Conservation (phyloP, 2,113 vertebrate species). For the Sinosuthora webbiana region DNA sequence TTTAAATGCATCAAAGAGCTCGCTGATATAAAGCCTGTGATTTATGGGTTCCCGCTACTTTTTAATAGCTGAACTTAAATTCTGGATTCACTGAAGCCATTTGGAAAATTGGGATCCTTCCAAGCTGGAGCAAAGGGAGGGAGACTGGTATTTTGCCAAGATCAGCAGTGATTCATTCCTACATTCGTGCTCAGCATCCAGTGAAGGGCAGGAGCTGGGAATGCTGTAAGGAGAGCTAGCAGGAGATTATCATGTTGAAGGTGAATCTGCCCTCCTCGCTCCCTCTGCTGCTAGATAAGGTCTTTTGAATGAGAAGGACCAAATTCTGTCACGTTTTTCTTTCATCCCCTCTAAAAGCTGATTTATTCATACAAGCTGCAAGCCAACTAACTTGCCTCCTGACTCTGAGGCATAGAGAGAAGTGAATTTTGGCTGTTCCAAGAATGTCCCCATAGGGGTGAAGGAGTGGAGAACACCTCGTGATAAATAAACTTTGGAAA, state of each 20-base stretch:
- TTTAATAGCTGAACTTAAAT: slow-evolving; percentile 63
- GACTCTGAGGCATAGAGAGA: neutral
- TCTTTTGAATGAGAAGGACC: slow-evolving; percentile 42
- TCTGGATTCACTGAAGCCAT: slow-evolving; percentile 63
- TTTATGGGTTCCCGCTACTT: slow-evolving; percentile 62
- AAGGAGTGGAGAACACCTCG: slow-evolving; percentile 24
- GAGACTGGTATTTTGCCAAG: slow-evolving; percentile 64
- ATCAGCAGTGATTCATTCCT: slow-evolving; percentile 71
- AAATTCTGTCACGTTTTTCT: slow-evolving; percentile 8
- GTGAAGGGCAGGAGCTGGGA: slow-evolving; percentile 65
- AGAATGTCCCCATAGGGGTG: neutral
- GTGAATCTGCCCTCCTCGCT: slow-evolving; percentile 54
- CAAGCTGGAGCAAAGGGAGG: slow-evolving; percentile 65
- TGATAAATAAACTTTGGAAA: slow-evolving; percentile 36
- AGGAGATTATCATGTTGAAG: slow-evolving; percentile 62
- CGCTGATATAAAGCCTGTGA: slow-evolving; percentile 46
- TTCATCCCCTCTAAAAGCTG: neutral
- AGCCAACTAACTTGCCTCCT: neutral
- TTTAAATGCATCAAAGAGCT: slow-evolving; percentile 52
- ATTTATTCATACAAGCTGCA: neutral
- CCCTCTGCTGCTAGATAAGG: slow-evolving; percentile 49
- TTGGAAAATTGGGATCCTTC: slow-evolving; percentile 69
- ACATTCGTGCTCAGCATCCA: slow-evolving; percentile 61
- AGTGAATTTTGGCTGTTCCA: neutral
- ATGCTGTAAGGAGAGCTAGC: slow-evolving; percentile 63